Evolutionary conservation across 2,888 invertebrate genomes (phyloP).

Genomic region (Rhopalosiphum nymphaeae): DNA sequence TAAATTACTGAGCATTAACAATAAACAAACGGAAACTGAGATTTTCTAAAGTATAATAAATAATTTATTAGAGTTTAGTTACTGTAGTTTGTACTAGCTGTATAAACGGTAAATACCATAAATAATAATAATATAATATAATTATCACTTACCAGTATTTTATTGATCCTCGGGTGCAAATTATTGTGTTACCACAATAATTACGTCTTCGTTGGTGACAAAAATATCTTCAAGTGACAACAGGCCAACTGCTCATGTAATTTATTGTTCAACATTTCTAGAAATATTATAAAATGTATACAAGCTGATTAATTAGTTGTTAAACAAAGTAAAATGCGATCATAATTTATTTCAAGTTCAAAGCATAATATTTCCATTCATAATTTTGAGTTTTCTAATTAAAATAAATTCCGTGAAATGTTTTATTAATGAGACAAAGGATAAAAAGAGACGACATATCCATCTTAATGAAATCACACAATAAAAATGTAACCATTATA

Average conservation of each 20-base stretch:
- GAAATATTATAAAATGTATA: neutral
- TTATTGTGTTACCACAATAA: neutral
- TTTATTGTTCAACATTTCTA: neutral
- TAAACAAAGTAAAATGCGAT: neutral
- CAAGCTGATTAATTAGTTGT: neutral
- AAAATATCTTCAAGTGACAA: neutral
- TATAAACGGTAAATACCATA: neutral
- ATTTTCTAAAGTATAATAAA: neutral
- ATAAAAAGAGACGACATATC: neutral
- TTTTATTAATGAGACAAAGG: conserved; percentile 15
- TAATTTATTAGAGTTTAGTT: neutral
- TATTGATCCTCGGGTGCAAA: neutral
- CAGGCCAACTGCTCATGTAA: neutral
- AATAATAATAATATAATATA: conserved; percentile 2
- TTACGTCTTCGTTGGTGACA: neutral
- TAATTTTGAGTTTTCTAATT: neutral
- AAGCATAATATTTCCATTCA: neutral
- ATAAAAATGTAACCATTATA: neutral
- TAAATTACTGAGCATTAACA: neutral
- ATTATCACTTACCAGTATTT: neutral
- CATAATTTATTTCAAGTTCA: neutral
- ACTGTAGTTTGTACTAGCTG: neutral
- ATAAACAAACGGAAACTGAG: neutral
- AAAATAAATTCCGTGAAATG: conserved; percentile 16
- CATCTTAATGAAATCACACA: neutral